A percentile compares a stretch with the other conserved stretches of the same genome.
These are phyloP conservation scores for Hyposmocoma kahamanoa DNA, from an alignment of 1,140 invertebrate genomes.

Conservation along the genomic window DNA sequence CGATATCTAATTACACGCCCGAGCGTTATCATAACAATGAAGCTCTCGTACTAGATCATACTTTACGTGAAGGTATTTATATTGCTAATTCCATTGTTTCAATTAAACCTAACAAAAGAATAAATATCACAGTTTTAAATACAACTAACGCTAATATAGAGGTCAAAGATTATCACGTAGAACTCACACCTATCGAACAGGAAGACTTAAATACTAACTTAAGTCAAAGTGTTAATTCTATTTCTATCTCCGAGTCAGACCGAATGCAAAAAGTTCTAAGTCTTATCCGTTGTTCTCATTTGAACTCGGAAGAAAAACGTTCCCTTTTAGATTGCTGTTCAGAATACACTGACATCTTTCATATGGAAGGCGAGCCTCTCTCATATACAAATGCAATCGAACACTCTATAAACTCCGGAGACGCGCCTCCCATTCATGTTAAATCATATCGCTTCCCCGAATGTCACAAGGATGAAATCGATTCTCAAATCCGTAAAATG, in stretches of 20 bases:
- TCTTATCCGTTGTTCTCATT: constrained; percentile 14
- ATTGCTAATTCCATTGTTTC: no score
- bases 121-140: no score
- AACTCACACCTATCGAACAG: no score
- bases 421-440: constrained; percentile 17
- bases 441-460: constrained; percentile 26
- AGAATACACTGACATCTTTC: constrained; percentile 19
- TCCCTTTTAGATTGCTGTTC: constrained; percentile 14
- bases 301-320: constrained; percentile 17
- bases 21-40: no score
- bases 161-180: no score
- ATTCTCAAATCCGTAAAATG: constrained; percentile 52
- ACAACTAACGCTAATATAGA: no score
- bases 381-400: constrained; percentile 21
- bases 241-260: not conserved
- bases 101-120: no score
- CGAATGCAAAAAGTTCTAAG: not conserved
- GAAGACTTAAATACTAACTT: no score
- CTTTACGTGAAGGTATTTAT: no score
- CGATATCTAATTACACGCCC: no score
- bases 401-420: constrained; percentile 18
- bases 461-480: constrained; percentile 49
- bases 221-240: no score
- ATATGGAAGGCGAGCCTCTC: constrained; percentile 14
- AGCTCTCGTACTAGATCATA: no score